Conservation (phyloP, 30 jellyfish, hydroid and myxozoan genomes). For the Pelagia noctiluca region DNA sequence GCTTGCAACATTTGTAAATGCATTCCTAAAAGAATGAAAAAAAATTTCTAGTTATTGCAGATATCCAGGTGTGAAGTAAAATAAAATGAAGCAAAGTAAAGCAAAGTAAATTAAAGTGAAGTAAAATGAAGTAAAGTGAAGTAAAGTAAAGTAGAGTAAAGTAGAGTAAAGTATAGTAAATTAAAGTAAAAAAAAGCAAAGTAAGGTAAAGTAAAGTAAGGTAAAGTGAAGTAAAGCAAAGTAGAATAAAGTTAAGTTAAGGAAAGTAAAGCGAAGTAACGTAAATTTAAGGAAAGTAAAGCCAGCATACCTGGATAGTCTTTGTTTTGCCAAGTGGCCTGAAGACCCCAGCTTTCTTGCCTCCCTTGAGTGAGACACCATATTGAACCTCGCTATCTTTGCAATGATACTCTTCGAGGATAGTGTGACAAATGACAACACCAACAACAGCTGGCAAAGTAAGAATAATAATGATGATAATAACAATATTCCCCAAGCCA, state of each 20-base stretch:
- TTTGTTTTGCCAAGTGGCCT: conserved; percentile 77
- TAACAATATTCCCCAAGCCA: too few species aligned
- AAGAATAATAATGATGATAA: too few species aligned
- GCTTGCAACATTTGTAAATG: conserved; percentile 87
- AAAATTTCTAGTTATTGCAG: too few species aligned
- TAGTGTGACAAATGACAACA: conserved; percentile 72
- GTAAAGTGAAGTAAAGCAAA: neutral
- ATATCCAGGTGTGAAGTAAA: too few species aligned
- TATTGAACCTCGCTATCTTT: conserved; percentile 85
- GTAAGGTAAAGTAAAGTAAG: neutral
- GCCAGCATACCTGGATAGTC: conserved; percentile 94
- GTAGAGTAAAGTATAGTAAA: neutral
- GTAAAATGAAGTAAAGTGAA: neutral
- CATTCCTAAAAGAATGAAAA: conserved; percentile 71
- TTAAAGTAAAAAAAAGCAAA: neutral
- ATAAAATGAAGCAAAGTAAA: neutral
- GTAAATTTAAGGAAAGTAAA: too few species aligned
- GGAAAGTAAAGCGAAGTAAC: too few species aligned
- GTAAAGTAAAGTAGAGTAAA: neutral
- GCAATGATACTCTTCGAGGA: conserved; percentile 90
- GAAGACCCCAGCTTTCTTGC: conserved; percentile 92
- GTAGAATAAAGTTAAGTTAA: too few species aligned
- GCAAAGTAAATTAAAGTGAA: too few species aligned
- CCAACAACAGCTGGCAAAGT: conserved; percentile 25
- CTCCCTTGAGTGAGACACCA: conserved; percentile 86